Conservation (phyloP, 2,888 invertebrate species). For the Agonopterix subpropinquella region DNA sequence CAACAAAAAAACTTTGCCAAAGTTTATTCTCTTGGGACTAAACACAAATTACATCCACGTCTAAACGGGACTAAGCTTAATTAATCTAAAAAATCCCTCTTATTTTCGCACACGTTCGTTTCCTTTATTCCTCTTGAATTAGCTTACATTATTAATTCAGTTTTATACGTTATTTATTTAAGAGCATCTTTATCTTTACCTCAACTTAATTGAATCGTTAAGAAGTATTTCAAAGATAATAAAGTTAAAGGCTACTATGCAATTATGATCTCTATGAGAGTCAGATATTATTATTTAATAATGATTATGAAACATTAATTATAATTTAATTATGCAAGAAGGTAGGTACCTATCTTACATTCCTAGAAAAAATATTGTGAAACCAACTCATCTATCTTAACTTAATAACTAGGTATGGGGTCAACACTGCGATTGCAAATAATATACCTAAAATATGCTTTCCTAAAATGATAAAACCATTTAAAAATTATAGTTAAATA, state of each 20-base stretch:
- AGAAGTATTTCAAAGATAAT: too few species aligned
- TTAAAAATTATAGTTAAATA: too few species aligned
- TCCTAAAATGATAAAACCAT: too few species aligned
- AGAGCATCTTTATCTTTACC: constrained; percentile 18
- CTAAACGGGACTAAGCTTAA: constrained; percentile 41
- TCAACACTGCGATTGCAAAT: too few species aligned
- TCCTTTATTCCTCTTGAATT: constrained; percentile 13
- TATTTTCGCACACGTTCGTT: constrained; percentile 12
- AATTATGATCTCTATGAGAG: not conserved
- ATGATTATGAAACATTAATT: too few species aligned
- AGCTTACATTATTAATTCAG: constrained; percentile 21
- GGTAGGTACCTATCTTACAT: too few species aligned
- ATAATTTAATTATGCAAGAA: too few species aligned
- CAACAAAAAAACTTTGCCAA: constrained; percentile 18
- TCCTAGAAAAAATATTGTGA: too few species aligned
- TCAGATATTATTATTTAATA: not conserved
- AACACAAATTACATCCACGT: constrained; percentile 37
- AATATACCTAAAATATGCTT: too few species aligned
- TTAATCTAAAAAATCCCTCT: constrained; percentile 43
- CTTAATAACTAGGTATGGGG: too few species aligned
- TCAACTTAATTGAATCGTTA: constrained; percentile 1
- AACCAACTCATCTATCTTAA: too few species aligned
- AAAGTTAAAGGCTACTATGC: too few species aligned
- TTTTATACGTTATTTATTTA: constrained; percentile 28
- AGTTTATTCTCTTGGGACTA: constrained; percentile 24